Base-by-base conservation (phyloP, 2,888 invertebrate genomes). In the Boloria selene region DNA sequence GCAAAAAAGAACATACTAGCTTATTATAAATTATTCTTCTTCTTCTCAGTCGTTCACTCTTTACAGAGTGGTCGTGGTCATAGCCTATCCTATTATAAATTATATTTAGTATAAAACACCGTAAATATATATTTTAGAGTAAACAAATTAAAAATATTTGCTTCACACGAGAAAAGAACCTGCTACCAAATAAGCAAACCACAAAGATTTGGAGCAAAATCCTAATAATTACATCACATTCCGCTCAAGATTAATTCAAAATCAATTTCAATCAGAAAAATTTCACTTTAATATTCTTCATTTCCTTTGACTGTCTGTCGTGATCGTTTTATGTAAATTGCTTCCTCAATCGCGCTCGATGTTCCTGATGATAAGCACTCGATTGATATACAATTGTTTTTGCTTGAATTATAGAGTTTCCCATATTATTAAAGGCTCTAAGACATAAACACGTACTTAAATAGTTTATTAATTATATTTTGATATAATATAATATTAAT, bases 251-350 rank as follows among this genome's bases (percentile, higher is more conserved):
- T 52, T 65, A 61, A 71, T 64, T 71, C 38, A 51, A 67, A 71
- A 70, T 71, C 71, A 70, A 71, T 70, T 65, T 65, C 64, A 70
- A 70, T 71, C 65, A 56, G 61, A 65, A 71, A 71, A 70, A 59
- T 38, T 65, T 61, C 52, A 22, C 61, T 61, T 58, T 63, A 64
- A 67, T 65, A 51, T 65, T 70, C 65, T 58, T 68, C 65, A 64
- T 59, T 62, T 68, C 65, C 67, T 65, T 70, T 60, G 61, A 53
- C 69, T 56, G 64, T 55, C 50, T 62, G 47, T 56, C 58, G 64
- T 61, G 65, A 70, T 61, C 64, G 65, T 61, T 71, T 71, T 69
- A 71, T 65, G 70, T 62, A 62, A 69, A 71, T 71, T 64, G 59
- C 67, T 65, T 67, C 70, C 70, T 61, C 67, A 51, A 66, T 61